Evolutionary conservation across 2,797 vertebrate genomes (phyloP).

Genomic region (Acanthopagrus latus): DNA sequence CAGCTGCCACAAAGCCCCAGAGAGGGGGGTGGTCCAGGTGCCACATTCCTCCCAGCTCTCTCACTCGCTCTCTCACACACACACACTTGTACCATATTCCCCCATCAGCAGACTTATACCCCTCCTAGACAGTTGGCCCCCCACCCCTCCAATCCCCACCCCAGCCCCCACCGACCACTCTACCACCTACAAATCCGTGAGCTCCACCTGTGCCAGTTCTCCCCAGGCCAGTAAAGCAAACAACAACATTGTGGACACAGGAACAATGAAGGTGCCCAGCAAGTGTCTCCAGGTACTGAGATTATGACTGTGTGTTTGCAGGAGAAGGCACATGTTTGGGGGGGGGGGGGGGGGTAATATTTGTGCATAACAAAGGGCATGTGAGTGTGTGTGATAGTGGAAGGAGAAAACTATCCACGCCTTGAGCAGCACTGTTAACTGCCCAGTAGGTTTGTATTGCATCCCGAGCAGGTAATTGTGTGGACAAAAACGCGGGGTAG

Average conservation of each 20-base stretch:
- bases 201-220: slow-evolving; percentile 76
- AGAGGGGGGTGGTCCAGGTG: slow-evolving; percentile 81
- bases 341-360: background rate
- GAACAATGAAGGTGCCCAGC: slow-evolving; percentile 49
- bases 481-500: slow-evolving; percentile 65
- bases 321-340: slow-evolving; percentile 27
- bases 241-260: slow-evolving; percentile 65
- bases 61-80: background rate
- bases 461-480: slow-evolving; percentile 69
- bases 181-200: slow-evolving; percentile 58
- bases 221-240: slow-evolving; percentile 67
- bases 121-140: slow-evolving; percentile 50
- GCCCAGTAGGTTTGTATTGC: slow-evolving; percentile 71
- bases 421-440: slow-evolving; percentile 55
- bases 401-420: slow-evolving; percentile 55
- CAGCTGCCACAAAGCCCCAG: slow-evolving; percentile 81
- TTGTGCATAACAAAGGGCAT: slow-evolving; percentile 37
- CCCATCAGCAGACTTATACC: slow-evolving; percentile 58
- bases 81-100: slow-evolving; percentile 53
- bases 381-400: slow-evolving; percentile 55
- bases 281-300: slow-evolving; percentile 53
- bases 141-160: too few species aligned
- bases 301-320: slow-evolving; percentile 31
- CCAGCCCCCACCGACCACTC: slow-evolving; percentile 41
- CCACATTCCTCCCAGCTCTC: slow-evolving; percentile 59